These are phyloP conservation scores for Sabatieria punctata DNA, from an alignment of 2,888 invertebrate species.

Conservation along the genomic window DNA sequence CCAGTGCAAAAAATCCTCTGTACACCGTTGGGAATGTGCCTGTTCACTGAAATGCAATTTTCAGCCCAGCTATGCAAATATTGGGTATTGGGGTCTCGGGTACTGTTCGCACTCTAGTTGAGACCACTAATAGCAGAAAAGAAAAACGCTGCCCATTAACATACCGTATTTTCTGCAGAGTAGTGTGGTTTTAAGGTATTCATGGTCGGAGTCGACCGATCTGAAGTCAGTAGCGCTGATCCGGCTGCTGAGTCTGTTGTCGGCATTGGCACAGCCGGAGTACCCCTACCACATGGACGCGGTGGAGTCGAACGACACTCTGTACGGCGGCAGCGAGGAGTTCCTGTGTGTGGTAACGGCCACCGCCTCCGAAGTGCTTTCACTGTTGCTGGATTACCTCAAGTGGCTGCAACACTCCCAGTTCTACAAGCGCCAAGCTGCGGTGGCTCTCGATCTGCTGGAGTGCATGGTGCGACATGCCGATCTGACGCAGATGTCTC, in stretches of 20 bases:
- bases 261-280: constrained; percentile 57
- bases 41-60: too few relatives aligned
- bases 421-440: constrained; percentile 38
- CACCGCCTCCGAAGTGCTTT: constrained; percentile 55
- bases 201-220: constrained; percentile 39
- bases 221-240: constrained; percentile 53
- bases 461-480: constrained; percentile 33
- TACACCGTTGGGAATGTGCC: too few relatives aligned
- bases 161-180: too few relatives aligned
- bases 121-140: too few relatives aligned
- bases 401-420: constrained; percentile 47
- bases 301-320: constrained; percentile 77
- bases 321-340: constrained; percentile 74
- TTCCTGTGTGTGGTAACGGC: constrained; percentile 61
- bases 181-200: too few relatives aligned
- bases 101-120: too few relatives aligned
- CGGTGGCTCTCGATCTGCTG: constrained; percentile 49
- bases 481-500: constrained; percentile 40
- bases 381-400: constrained; percentile 53
- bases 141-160: too few relatives aligned
- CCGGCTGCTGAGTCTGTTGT: constrained; percentile 56
- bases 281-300: constrained; percentile 71
- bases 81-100: too few relatives aligned
- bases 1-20: too few relatives aligned
- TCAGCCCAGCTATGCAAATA: too few relatives aligned